phyloP scores from a whole-genome alignment of 1,140 invertebrate species.

The Mylabris phalerata region DNA sequence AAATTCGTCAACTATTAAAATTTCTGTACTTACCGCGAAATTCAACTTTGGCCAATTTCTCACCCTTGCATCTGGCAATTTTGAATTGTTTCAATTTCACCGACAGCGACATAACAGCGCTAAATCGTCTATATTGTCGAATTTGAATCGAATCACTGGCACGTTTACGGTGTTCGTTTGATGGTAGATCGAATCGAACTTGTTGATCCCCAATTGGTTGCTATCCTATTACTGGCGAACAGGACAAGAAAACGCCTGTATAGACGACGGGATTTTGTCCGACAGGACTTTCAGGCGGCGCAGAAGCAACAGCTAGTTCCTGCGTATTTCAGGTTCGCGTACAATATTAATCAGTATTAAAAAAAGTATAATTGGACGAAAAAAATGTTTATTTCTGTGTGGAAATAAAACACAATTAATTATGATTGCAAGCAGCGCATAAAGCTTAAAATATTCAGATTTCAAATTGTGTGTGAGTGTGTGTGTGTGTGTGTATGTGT shows the following conservation, averaged over 20 bases:
- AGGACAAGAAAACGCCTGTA: constrained; percentile 2
- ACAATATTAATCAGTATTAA: too few relatives aligned
- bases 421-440: constrained; percentile 29
- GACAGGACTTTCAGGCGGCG: constrained; percentile 3
- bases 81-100: constrained; percentile 58
- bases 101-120: constrained; percentile 50
- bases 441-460: constrained; percentile 31
- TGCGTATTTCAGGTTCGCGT: too few relatives aligned
- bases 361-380: too few relatives aligned
- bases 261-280: neutral
- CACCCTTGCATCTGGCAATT: constrained; percentile 55
- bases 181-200: neutral
- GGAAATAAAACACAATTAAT: constrained; percentile 16
- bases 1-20: constrained; percentile 2
- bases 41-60: constrained; percentile 55
- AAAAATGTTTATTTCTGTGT: too few relatives aligned
- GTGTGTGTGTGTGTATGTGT: too few relatives aligned
- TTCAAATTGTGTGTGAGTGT: constrained; percentile 18
- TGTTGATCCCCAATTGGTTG: constrained; percentile 4
- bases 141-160: neutral
- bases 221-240: constrained; percentile 5
- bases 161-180: constrained; percentile 2
- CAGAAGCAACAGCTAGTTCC: too few relatives aligned
- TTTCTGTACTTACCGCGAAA: constrained; percentile 53
- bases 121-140: neutral